Base-by-base conservation (phyloP, 2,797 vertebrate species). In the Syncerus caffer region DNA sequence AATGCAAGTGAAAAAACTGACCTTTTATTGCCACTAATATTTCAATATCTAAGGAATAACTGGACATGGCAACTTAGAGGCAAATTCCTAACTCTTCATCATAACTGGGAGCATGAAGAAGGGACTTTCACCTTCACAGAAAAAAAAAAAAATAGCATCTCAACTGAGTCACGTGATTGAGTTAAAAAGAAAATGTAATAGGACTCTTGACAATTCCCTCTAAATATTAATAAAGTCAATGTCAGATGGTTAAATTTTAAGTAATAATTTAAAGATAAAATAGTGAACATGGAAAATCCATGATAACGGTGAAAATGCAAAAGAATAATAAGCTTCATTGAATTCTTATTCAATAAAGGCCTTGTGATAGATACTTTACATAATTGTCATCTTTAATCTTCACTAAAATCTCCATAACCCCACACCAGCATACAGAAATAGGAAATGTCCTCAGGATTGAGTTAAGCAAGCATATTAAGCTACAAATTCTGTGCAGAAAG, bases 151-250 rank as follows among this genome's bases (percentile, higher is more conserved):
- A 53, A 25, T 1, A 14, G 10, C 42, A 6, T 34, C 47, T 53
- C 85, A 25, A 21, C 17, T 47, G 25, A 90, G n/a, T 67, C 71
- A 86, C 29, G 12, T 55, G 51, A 58, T 27, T 60, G 78, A 86
- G 60, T 31, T 80, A 62, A 79, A 84, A 62, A 25, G 47, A 64
- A 47, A 47, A 55, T 38, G 9, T 57, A 89, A 79, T 13, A 71
- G 6, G 12, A 51, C 51, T 88, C 16, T 15, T 31, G 71, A 42
- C 11, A 86, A 14, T 29, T 57, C 91, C 34, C 50, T 83, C 34
- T 90, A 93, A 74, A 76, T 90, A 95, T 53, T 96, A 92, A 95
- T 85, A 55, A 95, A 92, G 31, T 4, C 93, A 62, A 82, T 90
- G n/a, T 95, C 58, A 55, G 55, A 53, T 83, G 74, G 16, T 57